Base-by-base conservation (phyloP, 2,797 vertebrate species). In the Odontamblyopus lacepedii region DNA sequence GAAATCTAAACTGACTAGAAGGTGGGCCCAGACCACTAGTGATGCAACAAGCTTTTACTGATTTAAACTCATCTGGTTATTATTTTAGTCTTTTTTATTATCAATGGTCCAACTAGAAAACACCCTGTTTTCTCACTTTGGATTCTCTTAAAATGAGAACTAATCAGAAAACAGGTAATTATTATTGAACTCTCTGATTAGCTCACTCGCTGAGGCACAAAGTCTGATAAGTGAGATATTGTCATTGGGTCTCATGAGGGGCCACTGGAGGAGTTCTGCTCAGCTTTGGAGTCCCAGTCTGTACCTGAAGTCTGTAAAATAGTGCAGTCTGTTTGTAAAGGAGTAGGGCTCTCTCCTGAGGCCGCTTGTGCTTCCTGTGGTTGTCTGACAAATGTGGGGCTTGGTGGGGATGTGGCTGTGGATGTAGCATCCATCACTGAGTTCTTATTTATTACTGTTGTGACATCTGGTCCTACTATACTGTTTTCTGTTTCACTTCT, bases 391-490 rank as follows among this genome's bases (percentile, higher is more conserved):
- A 76, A 59, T 57, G 78, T 78, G 71, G 64, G 72, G 44, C 76
- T 79, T 26, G 77, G 71, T 13, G 70, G 30, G 29, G 65, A 68
- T 16, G 60, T 44, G 44, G 80, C 67, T 18, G 73, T 75, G 27
- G 73, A 48, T 23, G 63, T 67, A 48, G 44, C 13, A 61, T 44
- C 61, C 1, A 30, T 30, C 30, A 7, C 78, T 63, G 55, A 73
- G 41, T 70, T 77, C 61, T 92, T 89, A 69, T 89, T 87, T 63
- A 93, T 90, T 3, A 87, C 78, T 55, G 90, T 83, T 70, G 92
- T 71, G 11, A 63, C 12, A 5, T 72, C 74, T 23, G 70, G 61
- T 67, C 73, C 74, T 8, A 70, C 27, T 30, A 0, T 79, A 1
- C 86, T 0, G 81, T 72, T 76, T 55, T 60, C 3, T 66, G 1